Base-by-base conservation (phyloP, 2,113 vertebrate genomes). In the Probosciger aterrimus region DNA sequence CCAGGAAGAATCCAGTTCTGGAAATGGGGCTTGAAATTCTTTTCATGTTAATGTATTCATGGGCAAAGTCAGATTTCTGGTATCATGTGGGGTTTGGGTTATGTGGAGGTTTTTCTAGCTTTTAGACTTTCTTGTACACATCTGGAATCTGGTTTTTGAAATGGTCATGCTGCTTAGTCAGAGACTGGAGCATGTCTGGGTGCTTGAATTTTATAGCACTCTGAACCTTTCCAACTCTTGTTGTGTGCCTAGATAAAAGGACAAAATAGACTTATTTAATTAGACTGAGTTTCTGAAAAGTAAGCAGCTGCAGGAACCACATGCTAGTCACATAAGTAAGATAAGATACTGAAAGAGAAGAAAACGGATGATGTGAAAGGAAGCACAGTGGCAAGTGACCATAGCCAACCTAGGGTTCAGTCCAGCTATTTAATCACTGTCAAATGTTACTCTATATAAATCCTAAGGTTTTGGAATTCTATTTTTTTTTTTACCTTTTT, bases 71-170 rank as follows among this genome's bases (percentile, higher is more conserved):
- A 35, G 8, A 5, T 30, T 82, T 79, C 30, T 46, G 55, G 15
- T 75, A 22, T 25, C 10, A 10, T 18, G 31, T 41, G 17, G 27
- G 47, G 18, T 5, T 37, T 81, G 68, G 18, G 47, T 77, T 64
- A 7, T 23, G 4, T 7, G 11, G 4, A 4, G 1, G 1, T 44
- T 30, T 33, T 33, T 30, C 50, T 24, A 6, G 14, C 9, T 52
- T 60, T 20, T 31, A 53, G 23, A 6, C 6, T 69, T 73, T 73
- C 13, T 31, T 31, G 14, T 18, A 4, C 18, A 3, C 18, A 2
- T 25, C 43, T 81, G 49, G 17, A 14, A 43, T n/a, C 5, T 77
- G 44, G 19, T 59, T 20, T 19, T 4, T 28, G 55, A 44, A 46
- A 22, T 2, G 1, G 15, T 15, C 18, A 14, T 24, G 20, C 18